Base-by-base conservation (phyloP, 1,140 invertebrate genomes). In the Hyles euphorbiae region DNA sequence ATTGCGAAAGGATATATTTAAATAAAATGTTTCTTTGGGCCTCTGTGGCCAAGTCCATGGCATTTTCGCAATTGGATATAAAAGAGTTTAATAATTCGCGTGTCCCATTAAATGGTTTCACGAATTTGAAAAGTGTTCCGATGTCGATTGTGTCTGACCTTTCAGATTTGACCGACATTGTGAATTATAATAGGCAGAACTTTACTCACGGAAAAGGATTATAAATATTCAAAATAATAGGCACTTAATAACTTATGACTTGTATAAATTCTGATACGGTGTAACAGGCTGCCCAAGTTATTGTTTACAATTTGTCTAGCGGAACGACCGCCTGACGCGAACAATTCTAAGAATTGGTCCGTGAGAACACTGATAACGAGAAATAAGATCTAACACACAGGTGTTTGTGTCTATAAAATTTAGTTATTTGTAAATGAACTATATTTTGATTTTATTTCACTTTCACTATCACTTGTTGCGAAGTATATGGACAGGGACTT, bases 1-100 rank as follows among this genome's bases (percentile, higher is more conserved):
- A 34, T 52, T 68, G 62, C 32, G 48, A 51, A 4, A 63, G 10
- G 1, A 68, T 68, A 33, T 57, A 68, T 55, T 65, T 65, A 9
- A 65, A 57, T 40, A 60, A n/a, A 22, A 65, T 53, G 10, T 9
- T 33, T 11, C 45, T 6, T 40, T 61, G 63, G 1, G 34, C 9
- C 9, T 8, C 22, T 3, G 44, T 47, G 6, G 56, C 56, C 40
- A 66, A 12, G 7, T 5, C 6, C 3, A 66, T 40, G 9, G 60
- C 64, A 51, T 54, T 66, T 44, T 65, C 57, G 34, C 64, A 61
- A 22, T 61, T 66, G 47, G 10, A 33, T 40, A 65, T 11, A 51
- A 65, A 65, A 34, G 55, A 7, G n/a, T 50, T 33, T n/a, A 58
- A 43, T 44, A 40, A 56, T 10, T 58, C 34, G 12, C 49, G 22